A percentile compares a stretch with the other conserved stretches of the same genome.
These are phyloP conservation scores for Trichonephila clavipes DNA, from an alignment of 1,140 invertebrate genomes.

Conservation along the genomic window DNA sequence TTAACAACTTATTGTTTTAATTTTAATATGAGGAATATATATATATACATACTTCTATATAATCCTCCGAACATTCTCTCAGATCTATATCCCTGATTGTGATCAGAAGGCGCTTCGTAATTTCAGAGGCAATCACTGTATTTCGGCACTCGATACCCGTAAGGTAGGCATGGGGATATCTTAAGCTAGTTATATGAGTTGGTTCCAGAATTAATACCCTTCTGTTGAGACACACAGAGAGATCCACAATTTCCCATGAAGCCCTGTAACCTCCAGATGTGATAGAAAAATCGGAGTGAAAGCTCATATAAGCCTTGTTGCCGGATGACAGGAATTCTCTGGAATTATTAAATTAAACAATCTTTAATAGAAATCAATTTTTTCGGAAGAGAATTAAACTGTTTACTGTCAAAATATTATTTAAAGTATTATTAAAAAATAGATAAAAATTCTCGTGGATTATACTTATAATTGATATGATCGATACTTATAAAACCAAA, in stretches of 20 bases:
- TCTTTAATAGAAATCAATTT: too few relatives aligned
- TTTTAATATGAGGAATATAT: too few relatives aligned
- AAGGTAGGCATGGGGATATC: constrained; percentile 86
- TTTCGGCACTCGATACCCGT: constrained; percentile 86
- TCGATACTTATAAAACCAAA: too few relatives aligned
- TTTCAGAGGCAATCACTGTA: constrained; percentile 85
- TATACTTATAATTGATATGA: too few relatives aligned
- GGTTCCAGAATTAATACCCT: constrained; percentile 48
- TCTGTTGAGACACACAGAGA: constrained; percentile 83
- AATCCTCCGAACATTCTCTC: constrained; percentile 76
- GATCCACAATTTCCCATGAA: constrained; percentile 86
- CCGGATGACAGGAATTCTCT: constrained; percentile 84
- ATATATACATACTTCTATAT: constrained; percentile 60
- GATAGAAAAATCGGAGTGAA: constrained; percentile 87
- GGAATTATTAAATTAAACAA: background rate
- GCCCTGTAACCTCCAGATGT: constrained; percentile 85
- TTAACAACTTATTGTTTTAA: too few relatives aligned
- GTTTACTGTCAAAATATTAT: too few relatives aligned
- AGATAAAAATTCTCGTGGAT: too few relatives aligned
- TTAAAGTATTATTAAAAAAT: too few relatives aligned
- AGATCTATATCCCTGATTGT: constrained; percentile 84
- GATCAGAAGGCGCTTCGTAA: constrained; percentile 83
- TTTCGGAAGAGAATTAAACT: too few relatives aligned
- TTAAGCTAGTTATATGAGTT: constrained; percentile 83
- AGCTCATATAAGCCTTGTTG: constrained; percentile 84